Evolutionary conservation across 1,140 invertebrate genomes (phyloP), one percentile per base, ranked within the genome.

Genomic region (Yoshiicerus persimilis): DNA sequence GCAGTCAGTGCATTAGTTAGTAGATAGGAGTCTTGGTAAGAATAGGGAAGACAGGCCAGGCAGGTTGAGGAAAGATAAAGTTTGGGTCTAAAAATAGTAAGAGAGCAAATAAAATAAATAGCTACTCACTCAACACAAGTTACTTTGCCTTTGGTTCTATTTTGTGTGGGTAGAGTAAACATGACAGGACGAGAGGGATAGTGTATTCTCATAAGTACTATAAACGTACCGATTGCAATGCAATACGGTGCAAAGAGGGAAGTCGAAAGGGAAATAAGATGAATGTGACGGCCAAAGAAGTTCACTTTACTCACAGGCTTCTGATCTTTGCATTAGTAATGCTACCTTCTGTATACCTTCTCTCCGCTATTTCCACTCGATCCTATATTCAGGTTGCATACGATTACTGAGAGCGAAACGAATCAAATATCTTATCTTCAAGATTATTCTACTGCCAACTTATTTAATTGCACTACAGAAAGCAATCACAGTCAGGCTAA

Each of bases 101-200:
- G 66, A 70, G 30, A 70, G 64, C 75, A 80, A 80, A 80, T 32
- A 80, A 80, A 80, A 80, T 80, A 80, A 80, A 80, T 80, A 80
- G 75, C 75, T 80, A 36, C 75, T 80, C 75, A 80, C 75, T 80
- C 75, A 38, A 80, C 75, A 80, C 75, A 80, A 80, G 75, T 80
- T 80, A 34, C 75, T 34, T 80, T 77, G 70, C 70, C 70, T 77
- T 77, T 80, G 75, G 75, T 30, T 70, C 66, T 70, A 70, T 70
- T 70, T 80, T 80, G 75, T 70, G 30, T 70, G 30, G 25, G 66
- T 30, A 70, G 47, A 30, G 66, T 70, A 70, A 30, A 70, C 25
- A 30, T 16, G 25, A 70, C 32, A 80, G 9, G 47, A 23, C 16
- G 32, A 36, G 75, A 36, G 75, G 30, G 75, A 70, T 80, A 80